Percentiles rank a stretch among this genome's conserved stretches.
Evolutionary conservation across 2,888 invertebrate species (phyloP).

Genomic region (Phaonia tiefii): DNA sequence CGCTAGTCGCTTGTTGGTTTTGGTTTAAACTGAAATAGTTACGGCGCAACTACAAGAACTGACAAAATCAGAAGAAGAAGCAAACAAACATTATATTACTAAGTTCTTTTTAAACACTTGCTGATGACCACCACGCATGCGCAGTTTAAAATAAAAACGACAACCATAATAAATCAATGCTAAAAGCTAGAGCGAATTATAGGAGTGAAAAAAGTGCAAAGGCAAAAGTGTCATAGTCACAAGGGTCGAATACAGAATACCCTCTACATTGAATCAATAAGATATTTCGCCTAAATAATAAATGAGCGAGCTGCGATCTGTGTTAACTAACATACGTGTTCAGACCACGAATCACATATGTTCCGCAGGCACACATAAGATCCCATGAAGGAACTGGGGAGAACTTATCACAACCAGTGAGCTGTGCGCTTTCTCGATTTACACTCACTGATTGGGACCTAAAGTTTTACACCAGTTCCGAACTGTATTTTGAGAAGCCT

Average conservation of each 20-base stretch:
- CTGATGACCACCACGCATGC: constrained; percentile 62
- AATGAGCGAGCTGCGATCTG: no score
- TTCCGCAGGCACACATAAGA: no score
- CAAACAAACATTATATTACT: constrained; percentile 30
- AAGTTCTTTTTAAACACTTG: constrained; percentile 40
- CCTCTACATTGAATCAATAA: not conserved
- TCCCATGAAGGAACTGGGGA: no score
- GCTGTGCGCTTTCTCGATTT: no score
- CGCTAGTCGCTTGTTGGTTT: constrained; percentile 2
- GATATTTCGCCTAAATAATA: no score
- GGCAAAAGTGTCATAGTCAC: not conserved
- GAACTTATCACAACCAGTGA: no score
- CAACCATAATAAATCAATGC: constrained; percentile 61
- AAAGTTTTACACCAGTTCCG: no score
- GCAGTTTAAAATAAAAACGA: constrained; percentile 11
- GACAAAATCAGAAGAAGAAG: not conserved
- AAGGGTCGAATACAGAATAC: not conserved
- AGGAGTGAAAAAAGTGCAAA: not conserved
- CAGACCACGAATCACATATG: no score
- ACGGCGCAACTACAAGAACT: not conserved
- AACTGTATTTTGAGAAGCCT: no score
- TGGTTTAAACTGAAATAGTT: constrained; percentile 55
- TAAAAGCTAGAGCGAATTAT: constrained; percentile 53
- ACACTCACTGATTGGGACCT: no score
- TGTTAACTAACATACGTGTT: no score